These are phyloP conservation scores for Cancer borealis DNA, from an alignment of 2,888 invertebrate species.

Conservation along the genomic window DNA sequence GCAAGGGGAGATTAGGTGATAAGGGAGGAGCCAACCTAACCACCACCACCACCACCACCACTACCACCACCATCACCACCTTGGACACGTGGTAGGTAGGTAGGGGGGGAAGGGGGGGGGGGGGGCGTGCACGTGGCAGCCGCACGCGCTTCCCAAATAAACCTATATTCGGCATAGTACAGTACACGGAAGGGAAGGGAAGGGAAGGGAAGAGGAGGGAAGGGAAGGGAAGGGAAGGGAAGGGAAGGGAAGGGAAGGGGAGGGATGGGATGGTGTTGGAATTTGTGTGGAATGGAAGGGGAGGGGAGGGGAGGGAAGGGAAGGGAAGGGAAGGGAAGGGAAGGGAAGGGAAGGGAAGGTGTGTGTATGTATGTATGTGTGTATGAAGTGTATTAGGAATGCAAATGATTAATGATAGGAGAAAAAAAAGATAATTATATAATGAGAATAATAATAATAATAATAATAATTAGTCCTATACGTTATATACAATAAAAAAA, in stretches of 20 bases:
- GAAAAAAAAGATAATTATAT: no score
- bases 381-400: no score
- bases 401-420: no score
- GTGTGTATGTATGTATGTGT: no score
- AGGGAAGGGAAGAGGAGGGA: not conserved
- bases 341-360: not conserved
- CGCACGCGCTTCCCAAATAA: not conserved
- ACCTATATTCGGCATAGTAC: not conserved
- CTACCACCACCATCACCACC: not conserved
- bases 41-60: not conserved
- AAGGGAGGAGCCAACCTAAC: slow-evolving; percentile 15
- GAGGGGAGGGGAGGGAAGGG: no score
- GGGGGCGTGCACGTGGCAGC: not conserved
- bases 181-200: not conserved
- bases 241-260: no score
- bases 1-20: slow-evolving; percentile 66
- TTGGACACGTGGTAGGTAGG: not conserved
- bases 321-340: not conserved
- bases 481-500: no score
- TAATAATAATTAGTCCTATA: no score
- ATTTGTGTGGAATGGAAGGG: not conserved
- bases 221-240: not conserved
- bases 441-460: no score
- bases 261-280: no score
- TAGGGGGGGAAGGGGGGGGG: not conserved